A percentile compares a stretch with the other conserved stretches of the same genome.
Evolutionary conservation across 2,113 vertebrate species (phyloP).

Genomic region (Siniperca chuatsi): DNA sequence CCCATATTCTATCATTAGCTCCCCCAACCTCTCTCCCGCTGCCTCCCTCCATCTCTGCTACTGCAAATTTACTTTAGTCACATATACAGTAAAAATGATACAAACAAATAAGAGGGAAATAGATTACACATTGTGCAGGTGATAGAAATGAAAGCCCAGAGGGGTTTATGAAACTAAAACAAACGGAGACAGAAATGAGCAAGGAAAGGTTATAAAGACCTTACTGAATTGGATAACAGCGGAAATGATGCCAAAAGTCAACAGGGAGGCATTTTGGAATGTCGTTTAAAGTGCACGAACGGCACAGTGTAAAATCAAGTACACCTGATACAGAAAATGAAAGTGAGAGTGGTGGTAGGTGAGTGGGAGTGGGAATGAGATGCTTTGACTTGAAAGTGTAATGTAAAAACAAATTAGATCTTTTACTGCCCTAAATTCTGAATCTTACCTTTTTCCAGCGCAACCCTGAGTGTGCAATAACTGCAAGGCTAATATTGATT

Average conservation of each 20-base stretch:
- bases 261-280: constrained; percentile 42
- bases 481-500: background rate
- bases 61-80: constrained; percentile 51
- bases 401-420: background rate
- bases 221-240: constrained; percentile 27
- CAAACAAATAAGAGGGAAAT: constrained; percentile 19
- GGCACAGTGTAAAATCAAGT: background rate
- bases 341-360: background rate
- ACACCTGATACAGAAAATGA: constrained; percentile 8
- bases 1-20: constrained; percentile 71
- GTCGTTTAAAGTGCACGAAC: constrained; percentile 23
- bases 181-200: constrained; percentile 22
- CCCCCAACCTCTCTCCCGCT: constrained; percentile 26
- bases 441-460: background rate
- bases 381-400: constrained; percentile 10
- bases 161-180: constrained; percentile 31
- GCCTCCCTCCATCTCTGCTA: constrained; percentile 33
- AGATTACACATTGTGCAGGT: constrained; percentile 38
- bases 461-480: background rate
- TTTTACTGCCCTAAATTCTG: background rate
- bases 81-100: constrained; percentile 41
- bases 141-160: constrained; percentile 25
- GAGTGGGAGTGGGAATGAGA: constrained; percentile 1
- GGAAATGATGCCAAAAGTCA: constrained; percentile 51
- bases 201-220: constrained; percentile 32